Evolutionary conservation across 2,113 vertebrate species (phyloP).

Genomic region (Callopanchax toddi): DNA sequence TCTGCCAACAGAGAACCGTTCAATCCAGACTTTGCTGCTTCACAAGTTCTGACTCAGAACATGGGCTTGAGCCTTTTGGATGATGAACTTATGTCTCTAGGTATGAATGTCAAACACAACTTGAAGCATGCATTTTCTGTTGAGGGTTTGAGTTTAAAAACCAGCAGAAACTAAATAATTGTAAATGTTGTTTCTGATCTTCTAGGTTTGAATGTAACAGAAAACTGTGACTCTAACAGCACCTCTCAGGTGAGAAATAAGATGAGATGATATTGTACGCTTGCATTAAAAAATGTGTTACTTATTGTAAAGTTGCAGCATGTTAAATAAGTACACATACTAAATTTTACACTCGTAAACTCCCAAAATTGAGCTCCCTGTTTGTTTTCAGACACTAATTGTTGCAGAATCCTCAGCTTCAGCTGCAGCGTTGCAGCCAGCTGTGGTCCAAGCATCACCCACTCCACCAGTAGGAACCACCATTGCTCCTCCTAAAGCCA

Average conservation of each 20-base stretch:
- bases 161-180: neutral
- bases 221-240: conserved; percentile 76
- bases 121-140: neutral
- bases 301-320: too few relatives aligned
- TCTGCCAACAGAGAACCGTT: conserved; percentile 71
- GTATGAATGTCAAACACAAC: conserved; percentile 56
- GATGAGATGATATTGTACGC: too few relatives aligned
- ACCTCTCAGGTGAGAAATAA: conserved; percentile 87
- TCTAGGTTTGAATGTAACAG: conserved; percentile 86
- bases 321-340: too few relatives aligned
- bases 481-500: conserved; percentile 76
- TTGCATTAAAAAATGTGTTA: too few relatives aligned
- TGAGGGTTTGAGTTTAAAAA: neutral
- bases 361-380: neutral
- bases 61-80: conserved; percentile 87
- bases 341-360: neutral
- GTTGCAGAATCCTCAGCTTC: conserved; percentile 69
- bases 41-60: conserved; percentile 73
- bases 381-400: conserved; percentile 81
- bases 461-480: conserved; percentile 32
- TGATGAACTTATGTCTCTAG: conserved; percentile 96
- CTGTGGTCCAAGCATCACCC: conserved; percentile 47
- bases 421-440: conserved; percentile 67
- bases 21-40: conserved; percentile 76
- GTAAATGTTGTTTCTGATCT: conserved; percentile 5